These are phyloP conservation scores for Emydoidea blandingii DNA, from an alignment of 2,797 vertebrate genomes.

Conservation along the genomic window DNA sequence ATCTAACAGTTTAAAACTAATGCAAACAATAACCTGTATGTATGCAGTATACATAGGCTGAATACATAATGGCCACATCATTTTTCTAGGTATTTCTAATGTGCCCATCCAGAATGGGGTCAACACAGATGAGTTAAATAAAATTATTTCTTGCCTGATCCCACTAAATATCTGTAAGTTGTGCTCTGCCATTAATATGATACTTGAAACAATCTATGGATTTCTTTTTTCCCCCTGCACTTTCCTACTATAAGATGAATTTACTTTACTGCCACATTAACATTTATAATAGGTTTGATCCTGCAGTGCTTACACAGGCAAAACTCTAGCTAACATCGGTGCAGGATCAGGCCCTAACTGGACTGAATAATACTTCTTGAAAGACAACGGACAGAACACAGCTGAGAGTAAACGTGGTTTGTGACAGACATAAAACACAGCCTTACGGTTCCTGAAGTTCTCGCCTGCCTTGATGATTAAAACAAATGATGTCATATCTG, in stretches of 20 bases:
- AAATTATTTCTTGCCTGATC: background rate
- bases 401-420: background rate
- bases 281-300: background rate
- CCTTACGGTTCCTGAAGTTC: rapidly evolving
- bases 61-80: rapidly evolving
- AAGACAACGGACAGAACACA: background rate
- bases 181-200: background rate
- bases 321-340: background rate
- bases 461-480: rapidly evolving
- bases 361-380: background rate
- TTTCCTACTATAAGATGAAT: background rate
- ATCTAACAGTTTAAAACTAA: constrained; percentile 36
- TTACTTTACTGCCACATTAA: background rate
- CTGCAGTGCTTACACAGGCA: background rate
- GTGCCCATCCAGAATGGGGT: background rate
- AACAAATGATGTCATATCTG: background rate
- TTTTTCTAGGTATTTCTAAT: constrained; percentile 16
- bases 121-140: background rate
- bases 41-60: constrained; percentile 28
- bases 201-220: background rate
- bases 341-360: background rate
- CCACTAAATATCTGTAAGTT: background rate
- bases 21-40: background rate
- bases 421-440: background rate
- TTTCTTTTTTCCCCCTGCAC: background rate